These are phyloP conservation scores for Trididemnum clinides DNA, from an alignment of 23 tunicate species.

Conservation along the genomic window DNA sequence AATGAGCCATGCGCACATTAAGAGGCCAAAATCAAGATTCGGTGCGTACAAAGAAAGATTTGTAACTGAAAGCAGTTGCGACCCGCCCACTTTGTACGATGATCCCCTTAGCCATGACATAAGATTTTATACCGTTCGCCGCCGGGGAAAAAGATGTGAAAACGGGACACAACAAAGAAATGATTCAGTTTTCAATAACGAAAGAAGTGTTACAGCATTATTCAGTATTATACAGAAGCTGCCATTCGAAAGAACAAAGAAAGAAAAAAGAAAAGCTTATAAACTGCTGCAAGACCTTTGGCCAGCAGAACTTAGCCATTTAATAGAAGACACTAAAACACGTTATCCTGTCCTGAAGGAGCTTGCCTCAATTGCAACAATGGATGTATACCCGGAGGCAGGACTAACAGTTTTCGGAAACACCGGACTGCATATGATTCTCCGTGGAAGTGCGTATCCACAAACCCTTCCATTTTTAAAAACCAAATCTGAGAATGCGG, in stretches of 20 bases:
- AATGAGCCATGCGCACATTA: slow-evolving; percentile 48
- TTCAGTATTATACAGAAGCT: slow-evolving; percentile 37
- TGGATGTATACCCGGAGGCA: slow-evolving; percentile 48
- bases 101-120: slow-evolving; percentile 45
- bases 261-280: slow-evolving; percentile 60
- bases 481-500: background rate
- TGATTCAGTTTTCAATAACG: slow-evolving; percentile 39
- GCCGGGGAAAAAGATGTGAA: background rate
- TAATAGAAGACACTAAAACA: slow-evolving; percentile 29
- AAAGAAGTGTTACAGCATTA: slow-evolving; percentile 34
- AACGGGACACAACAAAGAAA: background rate
- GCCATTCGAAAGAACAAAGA: slow-evolving; percentile 72
- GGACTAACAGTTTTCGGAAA: slow-evolving; percentile 85
- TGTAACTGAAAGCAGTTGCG: background rate
- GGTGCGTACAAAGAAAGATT: slow-evolving; percentile 31
- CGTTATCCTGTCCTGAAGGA: slow-evolving; percentile 40
- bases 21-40: slow-evolving; percentile 50
- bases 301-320: slow-evolving; percentile 57
- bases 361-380: slow-evolving; percentile 51
- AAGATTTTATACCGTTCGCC: slow-evolving; percentile 11
- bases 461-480: slow-evolving; percentile 71
- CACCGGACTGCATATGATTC: slow-evolving; percentile 72
- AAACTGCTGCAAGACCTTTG: slow-evolving; percentile 57
- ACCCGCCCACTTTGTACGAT: slow-evolving; percentile 57
- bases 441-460: slow-evolving; percentile 62